Evolutionary conservation across 2,888 invertebrate species (phyloP).

Genomic region (Elmis aenea): DNA sequence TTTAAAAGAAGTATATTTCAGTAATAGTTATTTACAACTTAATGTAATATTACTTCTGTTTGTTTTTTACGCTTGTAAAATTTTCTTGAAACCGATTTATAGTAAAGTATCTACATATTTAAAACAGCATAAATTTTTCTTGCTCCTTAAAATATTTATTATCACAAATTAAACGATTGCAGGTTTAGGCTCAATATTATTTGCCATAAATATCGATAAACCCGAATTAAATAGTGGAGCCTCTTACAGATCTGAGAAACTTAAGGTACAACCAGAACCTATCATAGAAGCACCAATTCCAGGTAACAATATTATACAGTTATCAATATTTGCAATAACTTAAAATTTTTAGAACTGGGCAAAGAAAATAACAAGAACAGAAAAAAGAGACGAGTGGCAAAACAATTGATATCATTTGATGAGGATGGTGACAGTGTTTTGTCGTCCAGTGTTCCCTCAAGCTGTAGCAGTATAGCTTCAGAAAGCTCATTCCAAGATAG

Average conservation of each 20-base stretch:
- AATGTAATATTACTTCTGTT: too few relatives aligned
- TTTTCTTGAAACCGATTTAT: too few relatives aligned
- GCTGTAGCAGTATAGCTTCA: conserved; percentile 37
- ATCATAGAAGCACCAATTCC: conserved; percentile 66
- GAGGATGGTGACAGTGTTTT: conserved; percentile 51
- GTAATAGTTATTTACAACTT: too few relatives aligned
- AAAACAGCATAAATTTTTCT: too few relatives aligned
- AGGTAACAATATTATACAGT: conserved; percentile 38
- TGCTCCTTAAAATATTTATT: too few relatives aligned
- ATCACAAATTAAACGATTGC: conserved; percentile 22
- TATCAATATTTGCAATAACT: not conserved
- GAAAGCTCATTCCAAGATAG: conserved; percentile 25
- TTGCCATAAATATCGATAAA: conserved; percentile 89
- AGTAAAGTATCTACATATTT: too few relatives aligned
- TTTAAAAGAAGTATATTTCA: too few relatives aligned
- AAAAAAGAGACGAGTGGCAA: conserved; percentile 53
- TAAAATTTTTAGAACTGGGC: conserved; percentile 3
- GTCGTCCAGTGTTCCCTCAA: conserved; percentile 40
- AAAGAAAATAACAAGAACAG: conserved; percentile 38
- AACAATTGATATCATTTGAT: conserved; percentile 68
- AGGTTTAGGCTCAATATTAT: conserved; percentile 84
- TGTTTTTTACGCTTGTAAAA: too few relatives aligned
- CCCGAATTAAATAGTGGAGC: conserved; percentile 65
- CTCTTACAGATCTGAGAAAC: conserved; percentile 45
- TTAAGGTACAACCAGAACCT: conserved; percentile 53